These are phyloP conservation scores for Myrmophylax atrothorax DNA, from an alignment of 2,113 vertebrate genomes.

Conservation along the genomic window DNA sequence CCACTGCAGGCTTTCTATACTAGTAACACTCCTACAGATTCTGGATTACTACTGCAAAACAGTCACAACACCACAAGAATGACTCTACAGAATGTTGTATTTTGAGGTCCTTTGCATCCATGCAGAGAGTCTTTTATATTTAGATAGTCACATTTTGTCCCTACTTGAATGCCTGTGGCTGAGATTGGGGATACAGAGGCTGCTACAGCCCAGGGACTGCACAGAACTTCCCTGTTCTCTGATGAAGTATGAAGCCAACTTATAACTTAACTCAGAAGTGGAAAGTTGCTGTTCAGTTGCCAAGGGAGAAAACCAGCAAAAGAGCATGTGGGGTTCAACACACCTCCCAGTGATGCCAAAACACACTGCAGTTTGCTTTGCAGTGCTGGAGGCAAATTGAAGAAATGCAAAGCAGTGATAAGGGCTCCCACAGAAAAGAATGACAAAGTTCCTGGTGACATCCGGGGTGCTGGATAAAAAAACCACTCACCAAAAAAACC, in stretches of 20 bases:
- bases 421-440: not conserved
- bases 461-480: not conserved
- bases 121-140: not conserved
- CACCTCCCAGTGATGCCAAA: not conserved
- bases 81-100: not conserved
- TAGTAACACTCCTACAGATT: conserved; percentile 49
- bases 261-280: not conserved
- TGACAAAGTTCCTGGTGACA: not conserved
- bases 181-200: no score
- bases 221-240: not conserved
- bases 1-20: not conserved
- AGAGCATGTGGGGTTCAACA: not conserved
- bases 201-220: not conserved
- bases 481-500: not conserved
- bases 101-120: not conserved
- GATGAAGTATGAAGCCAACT: not conserved
- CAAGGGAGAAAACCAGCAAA: not conserved
- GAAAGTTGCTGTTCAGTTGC: not conserved
- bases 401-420: not conserved
- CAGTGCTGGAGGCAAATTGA: not conserved
- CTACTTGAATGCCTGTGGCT: fast-evolving
- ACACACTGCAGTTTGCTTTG: not conserved
- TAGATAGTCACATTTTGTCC: not conserved
- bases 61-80: not conserved
- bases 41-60: not conserved